Evolutionary conservation across 2,797 vertebrate species (phyloP), one percentile per base, ranked within the genome.

Genomic region (Pangasius larnaudii): DNA sequence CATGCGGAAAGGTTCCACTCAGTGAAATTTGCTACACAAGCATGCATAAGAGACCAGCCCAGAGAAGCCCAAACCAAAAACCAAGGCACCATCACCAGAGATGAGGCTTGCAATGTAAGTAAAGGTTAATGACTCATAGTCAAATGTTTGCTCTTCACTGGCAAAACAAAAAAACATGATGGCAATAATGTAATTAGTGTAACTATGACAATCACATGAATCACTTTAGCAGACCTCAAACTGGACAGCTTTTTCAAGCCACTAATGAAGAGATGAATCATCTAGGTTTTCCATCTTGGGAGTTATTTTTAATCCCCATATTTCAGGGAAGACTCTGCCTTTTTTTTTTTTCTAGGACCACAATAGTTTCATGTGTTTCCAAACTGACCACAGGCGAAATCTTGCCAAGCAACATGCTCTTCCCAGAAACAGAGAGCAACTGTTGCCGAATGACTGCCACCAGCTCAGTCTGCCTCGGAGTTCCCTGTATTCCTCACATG

Each of bases 191-290:
- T 85, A 87, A 87, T 90, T 79, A 88, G 33, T 61, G 90, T 93
- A 91, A 89, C 93, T 91, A 93, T 88, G 88, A 94, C 93, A 92
- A 92, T 86, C 90, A 91, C 87, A 89, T 89, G 91, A 92, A 95
- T 93, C 92, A 93, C 91, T 95, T 92, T 90, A 90, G 91, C 93
- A 92, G 94, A 72, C 91, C 90, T 88, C 80, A n/a, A 84, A 90
- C 89, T 89, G 90, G 91, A 87, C 92, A 71, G 88, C 90, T 90
- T 85, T 91, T 86, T 56, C 85, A 91, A 93, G 87, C 91, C 89
- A 61, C 92, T 91, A 91, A 92, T 72, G 88, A 90, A 94, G 89
- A 86, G 72, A 90, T 95, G 94, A 94, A 91, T 96, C 95, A 95
- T 91, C 89, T 89, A 39, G 83, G 89, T 92, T 92, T 91, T 90